phyloP scores from a whole-genome alignment of 35 echinoderm and acorn worm species.

The Holothuria glaberrima region DNA sequence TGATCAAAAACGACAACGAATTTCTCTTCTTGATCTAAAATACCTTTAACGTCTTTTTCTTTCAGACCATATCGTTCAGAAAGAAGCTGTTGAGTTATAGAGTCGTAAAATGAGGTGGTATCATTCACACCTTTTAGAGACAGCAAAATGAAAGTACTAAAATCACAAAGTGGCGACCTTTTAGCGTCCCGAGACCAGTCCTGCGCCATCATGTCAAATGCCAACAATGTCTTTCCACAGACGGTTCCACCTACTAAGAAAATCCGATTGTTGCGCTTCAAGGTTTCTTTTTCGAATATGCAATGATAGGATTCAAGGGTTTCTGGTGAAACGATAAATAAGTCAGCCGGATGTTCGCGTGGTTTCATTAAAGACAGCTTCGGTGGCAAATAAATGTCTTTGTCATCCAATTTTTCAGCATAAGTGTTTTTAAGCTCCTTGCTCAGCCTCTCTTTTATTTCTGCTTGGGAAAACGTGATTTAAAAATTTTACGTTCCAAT shows the following conservation, averaged over 20 bases:
- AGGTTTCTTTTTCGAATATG: not conserved
- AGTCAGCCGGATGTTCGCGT: constrained; percentile 9
- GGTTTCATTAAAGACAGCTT: not conserved
- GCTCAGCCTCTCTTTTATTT: not conserved
- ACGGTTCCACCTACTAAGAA: constrained; percentile 23
- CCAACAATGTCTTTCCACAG: constrained; percentile 16
- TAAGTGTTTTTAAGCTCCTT: not conserved
- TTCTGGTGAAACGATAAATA: not conserved
- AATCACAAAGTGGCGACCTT: not conserved
- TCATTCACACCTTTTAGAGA: constrained; percentile 33
- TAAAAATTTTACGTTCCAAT: not conserved
- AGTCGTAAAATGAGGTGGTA: not conserved
- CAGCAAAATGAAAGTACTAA: constrained; percentile 18
- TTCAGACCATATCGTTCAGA: constrained; percentile 11
- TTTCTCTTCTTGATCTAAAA: constrained; percentile 1
- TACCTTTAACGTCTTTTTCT: not conserved
- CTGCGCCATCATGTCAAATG: constrained; percentile 1
- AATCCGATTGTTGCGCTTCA: not conserved
- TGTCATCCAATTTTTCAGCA: not conserved
- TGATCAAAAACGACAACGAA: constrained; percentile 44
- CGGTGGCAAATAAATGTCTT: not conserved
- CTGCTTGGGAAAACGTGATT: not conserved
- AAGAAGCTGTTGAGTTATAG: constrained; percentile 5
- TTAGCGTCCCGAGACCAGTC: not conserved
- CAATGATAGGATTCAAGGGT: constrained; percentile 12